Base-by-base conservation (phyloP, 2,888 invertebrate species). In the Dyspetes luteomarginatus region DNA sequence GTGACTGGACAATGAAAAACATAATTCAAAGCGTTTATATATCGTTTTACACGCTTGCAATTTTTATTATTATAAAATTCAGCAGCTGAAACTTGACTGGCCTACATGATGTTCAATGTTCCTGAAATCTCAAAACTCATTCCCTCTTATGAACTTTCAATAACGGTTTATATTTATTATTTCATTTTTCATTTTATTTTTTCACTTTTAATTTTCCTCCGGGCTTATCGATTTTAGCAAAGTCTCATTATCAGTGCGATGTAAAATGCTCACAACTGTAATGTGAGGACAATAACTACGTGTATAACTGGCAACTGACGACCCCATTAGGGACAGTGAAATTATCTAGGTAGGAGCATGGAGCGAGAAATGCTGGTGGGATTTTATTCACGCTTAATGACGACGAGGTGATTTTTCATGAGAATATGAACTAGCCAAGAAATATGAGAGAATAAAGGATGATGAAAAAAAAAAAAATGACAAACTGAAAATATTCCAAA, bases 301-400 rank as follows among this genome's bases (percentile, higher is more conserved):
- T 15, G 7, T 26, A 48, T 48, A 48, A 45, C 48, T 12, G 12
- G 24, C n/a, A n/a, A 48, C 15, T 43, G 12, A 7, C 36, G 41
- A 41, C 15, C 19, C 67, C 36, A 52, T 22, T 17, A 41, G 52
- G 24, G 15, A 45, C 7, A 17, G 12, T 36, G 17, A 43, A 19
- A 56, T 12, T 12, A 36, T 12, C 36, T 0, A 36, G 36, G 36
- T 17, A 48, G 48, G 15, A 7, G 15, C 15, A 48, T 48, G 17
- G 58, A 58, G 22, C 60, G 50, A 9, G 36, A 26, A 62, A 26
- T 1, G 28, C 24, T 3, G 22, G n/a, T 30, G 24, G 62, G 50
- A 58, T 71, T 73, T 41, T 30, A 73, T 73, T 64, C 41, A 45
- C 36, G 50, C 64, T 50, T 41, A 48, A 60, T 52, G 64, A 64